A percentile compares a stretch with the other conserved stretches of the same genome.
phyloP scores from a whole-genome alignment of 2,888 invertebrate genomes.

The Exocentrus adspersus region DNA sequence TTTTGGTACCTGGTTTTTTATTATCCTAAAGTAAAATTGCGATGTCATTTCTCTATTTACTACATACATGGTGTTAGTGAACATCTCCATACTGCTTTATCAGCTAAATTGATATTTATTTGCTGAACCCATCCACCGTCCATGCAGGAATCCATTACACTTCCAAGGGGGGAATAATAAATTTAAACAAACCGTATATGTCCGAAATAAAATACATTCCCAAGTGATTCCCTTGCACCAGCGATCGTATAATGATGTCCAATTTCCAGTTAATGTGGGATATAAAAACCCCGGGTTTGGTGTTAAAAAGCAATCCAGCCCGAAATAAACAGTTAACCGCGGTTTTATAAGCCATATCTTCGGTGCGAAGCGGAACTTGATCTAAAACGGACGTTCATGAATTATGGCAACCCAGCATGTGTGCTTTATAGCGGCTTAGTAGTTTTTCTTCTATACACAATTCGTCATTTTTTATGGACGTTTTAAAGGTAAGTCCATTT shows the following conservation, averaged over 20 bases:
- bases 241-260: constrained; percentile 20
- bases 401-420: constrained; percentile 24
- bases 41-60: no score
- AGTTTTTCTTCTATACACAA: constrained; percentile 18
- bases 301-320: constrained; percentile 21
- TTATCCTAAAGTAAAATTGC: no score
- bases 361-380: constrained; percentile 19
- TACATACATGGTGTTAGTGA: no score
- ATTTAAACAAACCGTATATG: constrained; percentile 7
- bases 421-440: constrained; percentile 20
- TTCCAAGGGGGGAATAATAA: constrained; percentile 1
- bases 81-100: not conserved
- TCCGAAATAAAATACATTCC: constrained; percentile 12
- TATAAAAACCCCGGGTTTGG: constrained; percentile 12
- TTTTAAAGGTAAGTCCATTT: constrained; percentile 31
- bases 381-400: constrained; percentile 28
- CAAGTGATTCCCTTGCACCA: constrained; percentile 15
- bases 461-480: constrained; percentile 38
- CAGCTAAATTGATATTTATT: constrained; percentile 1
- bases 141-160: not conserved
- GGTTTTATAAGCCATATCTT: constrained; percentile 25
- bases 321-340: constrained; percentile 25
- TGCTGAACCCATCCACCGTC: not conserved
- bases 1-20: no score
- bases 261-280: constrained; percentile 22